Evolutionary conservation across 2,888 invertebrate species (phyloP), one percentile per base, ranked within the genome.

Genomic region (Platycnemis pennipes): DNA sequence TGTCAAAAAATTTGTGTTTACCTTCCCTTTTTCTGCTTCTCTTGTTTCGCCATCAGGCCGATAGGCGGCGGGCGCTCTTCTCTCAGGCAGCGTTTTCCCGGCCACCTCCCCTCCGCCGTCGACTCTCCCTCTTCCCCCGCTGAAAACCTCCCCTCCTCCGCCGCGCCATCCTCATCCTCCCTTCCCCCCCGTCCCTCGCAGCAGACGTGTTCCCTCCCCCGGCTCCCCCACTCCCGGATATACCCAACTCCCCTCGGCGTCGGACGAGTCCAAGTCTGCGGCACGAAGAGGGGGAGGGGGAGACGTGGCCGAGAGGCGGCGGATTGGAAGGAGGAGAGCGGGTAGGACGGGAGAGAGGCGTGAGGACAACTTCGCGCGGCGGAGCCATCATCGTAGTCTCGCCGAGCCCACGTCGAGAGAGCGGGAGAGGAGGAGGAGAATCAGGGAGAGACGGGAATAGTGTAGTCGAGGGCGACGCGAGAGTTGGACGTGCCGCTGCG

Each of bases 41-140:
- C 91, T 91, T 91, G 91, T 63, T 91, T 91, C 91, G 42, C 42
- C 63, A n/a, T 8, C 63, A 91, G 91, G 91, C 91, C 91, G 91
- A 91, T 63, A 91, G 91, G n/a, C 91, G 69, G 91, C 91, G 91
- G 63, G 91, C 91, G 63, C 91, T 63, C 91, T 63, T 91, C 91
- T 63, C 63, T 91, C 91, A 69, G 11, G 63, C 8, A 44, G 22
- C 69, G 91, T 63, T 56, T 8, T 91, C 91, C 63, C 63, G 42
- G 56, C 42, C n/a, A 31, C 63, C 37, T 63, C 91, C 91, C 91
- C 53, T 91, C 69, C n/a, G 1, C 31, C n/a, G 7, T 37, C 77
- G 77, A 77, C 63, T 63, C 63, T 8, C 63, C 26, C 63, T n/a
- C 63, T n/a, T 63, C 63, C n/a, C 26, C 63, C 63, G n/a, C n/a